Conservation (phyloP, 2,797 vertebrate species). For the Pampus argenteus region DNA sequence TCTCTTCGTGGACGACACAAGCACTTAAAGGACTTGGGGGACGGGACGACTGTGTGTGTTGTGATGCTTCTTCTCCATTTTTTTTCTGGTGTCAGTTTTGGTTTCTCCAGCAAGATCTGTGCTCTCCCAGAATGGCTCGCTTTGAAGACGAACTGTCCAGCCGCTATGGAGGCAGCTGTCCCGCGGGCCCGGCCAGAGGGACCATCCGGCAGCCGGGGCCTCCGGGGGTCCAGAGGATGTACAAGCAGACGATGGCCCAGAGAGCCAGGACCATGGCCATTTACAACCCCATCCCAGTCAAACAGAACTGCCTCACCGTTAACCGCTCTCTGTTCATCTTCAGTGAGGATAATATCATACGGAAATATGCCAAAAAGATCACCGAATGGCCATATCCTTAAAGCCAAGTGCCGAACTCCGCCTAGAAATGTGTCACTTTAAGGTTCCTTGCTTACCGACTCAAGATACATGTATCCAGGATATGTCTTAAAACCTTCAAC, state of each 20-base stretch:
- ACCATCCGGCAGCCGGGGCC: slow-evolving; percentile 85
- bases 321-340: slow-evolving; percentile 99
- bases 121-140: slow-evolving; percentile 91
- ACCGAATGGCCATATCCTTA: slow-evolving; percentile 99
- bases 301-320: slow-evolving; percentile 95
- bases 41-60: slow-evolving; percentile 80
- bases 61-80: slow-evolving; percentile 89
- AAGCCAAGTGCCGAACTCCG: slow-evolving; percentile 4
- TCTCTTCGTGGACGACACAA: slow-evolving; percentile 55
- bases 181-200: slow-evolving; percentile 86
- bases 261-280: slow-evolving; percentile 97
- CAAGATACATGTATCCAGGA: neutral
- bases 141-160: slow-evolving; percentile 93
- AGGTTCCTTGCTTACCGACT: neutral
- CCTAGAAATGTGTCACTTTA: neutral
- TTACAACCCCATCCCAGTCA: slow-evolving; percentile 98
- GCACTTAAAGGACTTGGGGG: slow-evolving; percentile 67
- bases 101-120: slow-evolving; percentile 80
- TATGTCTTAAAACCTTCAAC: too few species aligned
- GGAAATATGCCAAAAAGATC: slow-evolving; percentile 99
- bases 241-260: slow-evolving; percentile 97
- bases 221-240: slow-evolving; percentile 88
- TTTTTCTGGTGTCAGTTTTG: slow-evolving; percentile 83
- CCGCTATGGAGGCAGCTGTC: slow-evolving; percentile 90
- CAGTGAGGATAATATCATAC: slow-evolving; percentile 97